A percentile compares a stretch with the other conserved stretches of the same genome.
These are phyloP conservation scores for Geotrupes spiniger DNA, from an alignment of 2,888 invertebrate genomes.

Conservation along the genomic window DNA sequence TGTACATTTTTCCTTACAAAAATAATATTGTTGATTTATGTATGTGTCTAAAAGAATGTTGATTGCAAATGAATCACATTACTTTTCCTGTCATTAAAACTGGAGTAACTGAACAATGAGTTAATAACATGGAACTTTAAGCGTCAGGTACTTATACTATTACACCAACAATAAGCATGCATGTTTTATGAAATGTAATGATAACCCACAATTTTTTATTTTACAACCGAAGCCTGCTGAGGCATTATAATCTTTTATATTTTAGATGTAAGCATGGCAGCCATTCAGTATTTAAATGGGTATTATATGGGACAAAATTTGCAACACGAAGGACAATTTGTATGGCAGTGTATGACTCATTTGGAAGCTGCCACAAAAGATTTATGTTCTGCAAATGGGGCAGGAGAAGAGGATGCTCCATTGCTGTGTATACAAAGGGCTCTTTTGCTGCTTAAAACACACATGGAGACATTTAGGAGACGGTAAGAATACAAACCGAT, in stretches of 20 bases:
- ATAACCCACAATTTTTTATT: too few species aligned
- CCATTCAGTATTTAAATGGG: constrained; percentile 90
- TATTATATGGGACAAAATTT: constrained; percentile 92
- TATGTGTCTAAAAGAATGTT: too few species aligned
- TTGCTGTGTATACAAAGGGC: constrained; percentile 89
- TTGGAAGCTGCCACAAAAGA: constrained; percentile 79
- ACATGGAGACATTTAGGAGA: constrained; percentile 87
- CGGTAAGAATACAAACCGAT: constrained; percentile 50
- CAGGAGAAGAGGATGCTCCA: constrained; percentile 69
- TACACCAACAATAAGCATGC: too few species aligned
- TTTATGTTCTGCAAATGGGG: constrained; percentile 51
- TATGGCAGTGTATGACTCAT: constrained; percentile 90
- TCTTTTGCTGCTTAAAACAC: constrained; percentile 81
- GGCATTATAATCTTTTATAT: too few species aligned
- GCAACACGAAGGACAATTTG: constrained; percentile 89
- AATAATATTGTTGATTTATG: constrained; percentile 2
- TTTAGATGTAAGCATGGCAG: constrained; percentile 86
- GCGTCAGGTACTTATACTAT: too few species aligned
- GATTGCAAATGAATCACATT: neutral
- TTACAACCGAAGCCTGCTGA: too few species aligned
- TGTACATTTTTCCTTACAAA: constrained; percentile 7
- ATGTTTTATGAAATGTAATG: too few species aligned
- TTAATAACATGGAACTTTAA: too few species aligned
- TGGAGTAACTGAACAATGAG: too few species aligned
- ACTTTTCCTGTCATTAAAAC: neutral